Conservation (phyloP, 2,113 vertebrate species). For the Elgaria multicarinata region DNA sequence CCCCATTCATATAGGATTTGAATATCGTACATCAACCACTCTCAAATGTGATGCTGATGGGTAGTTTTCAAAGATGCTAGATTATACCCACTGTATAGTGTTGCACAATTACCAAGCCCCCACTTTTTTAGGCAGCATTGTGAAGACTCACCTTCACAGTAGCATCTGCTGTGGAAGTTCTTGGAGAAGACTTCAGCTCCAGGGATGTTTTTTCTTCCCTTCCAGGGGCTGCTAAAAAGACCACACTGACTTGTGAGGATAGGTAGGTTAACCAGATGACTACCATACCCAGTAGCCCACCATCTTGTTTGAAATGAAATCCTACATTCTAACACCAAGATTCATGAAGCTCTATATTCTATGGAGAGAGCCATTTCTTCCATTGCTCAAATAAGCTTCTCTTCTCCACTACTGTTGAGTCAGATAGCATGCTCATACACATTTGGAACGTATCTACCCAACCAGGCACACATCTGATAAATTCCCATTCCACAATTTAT, state of each 20-base stretch:
- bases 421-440: background rate
- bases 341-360: background rate
- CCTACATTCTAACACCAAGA: background rate
- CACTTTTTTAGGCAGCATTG: background rate
- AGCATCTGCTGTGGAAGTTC: conserved; percentile 23
- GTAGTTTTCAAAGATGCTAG: background rate
- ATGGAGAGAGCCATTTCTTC: background rate
- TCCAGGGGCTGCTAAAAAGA: conserved; percentile 61
- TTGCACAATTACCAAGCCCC: background rate
- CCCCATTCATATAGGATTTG: no score
- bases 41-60: background rate
- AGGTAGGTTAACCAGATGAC: background rate
- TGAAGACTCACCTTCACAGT: conserved; percentile 68
- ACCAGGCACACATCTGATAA: background rate
- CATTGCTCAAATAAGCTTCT: background rate
- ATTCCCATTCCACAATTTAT: background rate
- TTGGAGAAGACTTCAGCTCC: conserved; percentile 64
- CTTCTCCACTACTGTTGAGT: background rate
- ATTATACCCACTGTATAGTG: no score
- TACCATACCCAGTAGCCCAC: background rate
- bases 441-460: background rate
- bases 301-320: background rate
- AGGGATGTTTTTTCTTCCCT: conserved; percentile 73
- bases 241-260: no score
- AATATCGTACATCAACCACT: background rate